Base-by-base conservation (phyloP, 2,888 invertebrate species). In the Tinea semifulvella region DNA sequence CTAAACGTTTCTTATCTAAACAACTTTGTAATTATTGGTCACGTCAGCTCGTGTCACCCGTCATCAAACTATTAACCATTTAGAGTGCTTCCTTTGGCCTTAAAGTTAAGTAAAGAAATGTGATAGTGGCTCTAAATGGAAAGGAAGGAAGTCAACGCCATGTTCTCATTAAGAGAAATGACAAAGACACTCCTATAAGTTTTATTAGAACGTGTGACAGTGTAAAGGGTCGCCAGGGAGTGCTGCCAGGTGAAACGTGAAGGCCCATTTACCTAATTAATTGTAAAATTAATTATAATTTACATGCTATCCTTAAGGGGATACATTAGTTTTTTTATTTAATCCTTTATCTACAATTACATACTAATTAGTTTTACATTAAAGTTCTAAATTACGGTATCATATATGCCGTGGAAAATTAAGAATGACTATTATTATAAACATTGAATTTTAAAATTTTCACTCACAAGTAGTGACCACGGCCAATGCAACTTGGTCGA, bases 231-330 rank as follows among this genome's bases (percentile, higher is more conserved):
- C 55, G 52, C 56, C 45, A 50, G 63, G 59, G 60, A 59, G 50
- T 42, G 50, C 31, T 49, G 58, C 56, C 58, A 54, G 47, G 46
- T 50, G 49, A 55, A 60, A 54, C 49, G 55, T 63, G 56, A 60
- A 58, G 57, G 50, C 54, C 54, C 55, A 61, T 61, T 63, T 58
- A 48, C 50, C 53, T 66, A 71, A 68, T 68, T 69, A 66, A 60
- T 50, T 45, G 40, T 40, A 11, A 22, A 22, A 20, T 40, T 31
- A 31, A 31, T 31, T 31, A 14, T 14, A 31, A 14, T 31, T 7
- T 31, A 13, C 31, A 31, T 31, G 31, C 31, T 11, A 31, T 31
- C 14, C 31, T 31, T 31, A 7, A n/a, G 31, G 11, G 31, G 31
- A 31, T 31, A 31, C 7, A 31, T 31, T 31, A 31, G 14, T 31